Evolutionary conservation across 2,888 invertebrate genomes (phyloP), one percentile per base, ranked within the genome.

Genomic region (Amphimallon solstitiale): DNA sequence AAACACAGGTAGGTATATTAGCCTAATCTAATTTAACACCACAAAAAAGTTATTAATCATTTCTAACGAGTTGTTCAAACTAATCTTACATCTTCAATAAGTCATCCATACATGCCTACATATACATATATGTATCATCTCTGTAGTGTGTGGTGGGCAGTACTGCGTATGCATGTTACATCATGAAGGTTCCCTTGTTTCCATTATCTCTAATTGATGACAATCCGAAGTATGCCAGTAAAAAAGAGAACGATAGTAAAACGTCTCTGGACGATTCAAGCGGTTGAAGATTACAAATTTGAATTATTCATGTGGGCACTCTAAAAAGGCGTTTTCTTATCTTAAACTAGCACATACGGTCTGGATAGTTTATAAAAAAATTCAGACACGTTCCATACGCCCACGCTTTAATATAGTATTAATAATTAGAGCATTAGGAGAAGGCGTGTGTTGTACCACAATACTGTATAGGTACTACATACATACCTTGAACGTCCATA

Each of bases 31-130:
- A 51, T 34, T 14, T 35, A 35, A 51, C 51, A 15, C 35, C 35
- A 10, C 9, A 29, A 1, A 29, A 29, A 29, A 14, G 14, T 35
- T 51, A 51, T 51, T 35, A 51, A 51, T 51, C 51, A 51, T 23
- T 10, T 35, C 51, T 9, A 35, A 35, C 29, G 49, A 29, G 34
- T 15, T 51, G 34, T 48, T 23, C 23, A 23, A 49, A 12, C 48
- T 49, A 49, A 49, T 49, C 48, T 49, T 29, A 14, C 48, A 49
- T 49, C 48, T 49, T 14, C 48, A 49, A 49, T 49, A 49, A 49
- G 23, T 51, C 35, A 35, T n/a, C n/a, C n/a, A n/a, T n/a, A n/a
- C n/a, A n/a, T n/a, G n/a, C n/a, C n/a, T n/a, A n/a, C n/a, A n/a
- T n/a, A n/a, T n/a, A n/a, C n/a, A n/a, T n/a, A n/a, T n/a, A n/a